Evolutionary conservation across 2,888 invertebrate species (phyloP), one percentile per base, ranked within the genome.

Genomic region (Drosophila paracracens): DNA sequence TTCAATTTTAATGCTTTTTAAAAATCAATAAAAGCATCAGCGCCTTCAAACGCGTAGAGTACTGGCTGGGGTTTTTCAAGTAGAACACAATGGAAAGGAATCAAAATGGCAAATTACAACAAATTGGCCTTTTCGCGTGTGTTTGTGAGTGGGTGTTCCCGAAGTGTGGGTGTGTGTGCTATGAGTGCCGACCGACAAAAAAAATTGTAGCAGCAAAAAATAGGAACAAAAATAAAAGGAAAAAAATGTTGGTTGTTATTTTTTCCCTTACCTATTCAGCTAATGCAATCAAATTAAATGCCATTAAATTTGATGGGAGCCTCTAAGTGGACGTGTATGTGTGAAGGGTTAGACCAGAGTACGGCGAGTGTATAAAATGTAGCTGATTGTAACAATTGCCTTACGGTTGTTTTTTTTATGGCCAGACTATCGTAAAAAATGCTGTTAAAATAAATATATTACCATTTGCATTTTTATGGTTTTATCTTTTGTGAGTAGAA

Each of bases 201-300:
- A 66, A 53, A 76, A 75, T 60, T 62, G 31, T 61, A 60, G 58
- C 70, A 46, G 63, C 46, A 33, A 3, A 16, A 46, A 21, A n/a
- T 29, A 33, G n/a, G 29, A 59, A 70, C 33, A 33, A 33, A 33
- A 33, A 33, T 4, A 56, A 53, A 40, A 43, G 53, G 50, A 43
- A 70, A 76, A 75, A 51, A 70, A 35, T 64, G 56, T 60, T 73
- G 63, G 57, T 54, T 52, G 33, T 29, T 65, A 59, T 58, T 61
- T 29, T 43, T 53, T 21, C 18, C n/a, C 38, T 66, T 70, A 79
- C 70, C 86, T 81, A 73, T 78, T 71, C 70, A 68, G 69, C 81
- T 83, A 81, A 87, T 87, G 79, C 75, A 86, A 84, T 88, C 80
- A 86, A 85, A 89, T 87, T 88, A 81, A 83, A 83, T 76, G 76